Evolutionary conservation across 2,113 vertebrate genomes (phyloP).

Genomic region (Etia nguti): DNA sequence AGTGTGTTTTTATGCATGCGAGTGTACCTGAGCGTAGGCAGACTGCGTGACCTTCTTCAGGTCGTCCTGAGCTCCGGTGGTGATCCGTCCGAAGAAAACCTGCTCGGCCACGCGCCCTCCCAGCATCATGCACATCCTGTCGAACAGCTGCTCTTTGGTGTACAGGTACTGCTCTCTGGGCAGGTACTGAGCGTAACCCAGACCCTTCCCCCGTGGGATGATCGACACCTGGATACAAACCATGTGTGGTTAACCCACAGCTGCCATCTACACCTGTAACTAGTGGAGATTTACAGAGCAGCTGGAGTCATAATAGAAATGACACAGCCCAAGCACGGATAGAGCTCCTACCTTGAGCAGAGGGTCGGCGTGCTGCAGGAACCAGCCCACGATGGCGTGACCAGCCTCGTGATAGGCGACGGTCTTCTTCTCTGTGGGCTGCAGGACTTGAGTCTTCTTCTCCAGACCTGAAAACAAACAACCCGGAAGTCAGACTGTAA

Average conservation of each 20-base stretch:
- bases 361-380: slow-evolving; percentile 93
- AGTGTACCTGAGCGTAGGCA: slow-evolving; percentile 89
- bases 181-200: slow-evolving; percentile 95
- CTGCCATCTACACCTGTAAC: background rate
- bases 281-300: background rate
- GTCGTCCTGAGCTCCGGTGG: slow-evolving; percentile 95
- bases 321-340: background rate
- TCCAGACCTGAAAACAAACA: slow-evolving; percentile 78
- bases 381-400: slow-evolving; percentile 93
- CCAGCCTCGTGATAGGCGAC: slow-evolving; percentile 94
- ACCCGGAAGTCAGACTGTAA: background rate
- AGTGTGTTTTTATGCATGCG: accelerated
- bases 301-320: background rate
- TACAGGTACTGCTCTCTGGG: slow-evolving; percentile 95
- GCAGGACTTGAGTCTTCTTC: slow-evolving; percentile 96
- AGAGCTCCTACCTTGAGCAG: slow-evolving; percentile 79
- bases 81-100: slow-evolving; percentile 92
- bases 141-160: slow-evolving; percentile 93
- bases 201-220: slow-evolving; percentile 91
- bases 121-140: slow-evolving; percentile 97
- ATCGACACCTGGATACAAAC: slow-evolving; percentile 84
- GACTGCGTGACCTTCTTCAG: slow-evolving; percentile 94
- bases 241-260: background rate
- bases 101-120: slow-evolving; percentile 92
- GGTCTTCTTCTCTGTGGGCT: slow-evolving; percentile 96